Evolutionary conservation across 2,797 vertebrate species (phyloP), one percentile per base, ranked within the genome.

Genomic region (Ctenopoma kingsleyae): DNA sequence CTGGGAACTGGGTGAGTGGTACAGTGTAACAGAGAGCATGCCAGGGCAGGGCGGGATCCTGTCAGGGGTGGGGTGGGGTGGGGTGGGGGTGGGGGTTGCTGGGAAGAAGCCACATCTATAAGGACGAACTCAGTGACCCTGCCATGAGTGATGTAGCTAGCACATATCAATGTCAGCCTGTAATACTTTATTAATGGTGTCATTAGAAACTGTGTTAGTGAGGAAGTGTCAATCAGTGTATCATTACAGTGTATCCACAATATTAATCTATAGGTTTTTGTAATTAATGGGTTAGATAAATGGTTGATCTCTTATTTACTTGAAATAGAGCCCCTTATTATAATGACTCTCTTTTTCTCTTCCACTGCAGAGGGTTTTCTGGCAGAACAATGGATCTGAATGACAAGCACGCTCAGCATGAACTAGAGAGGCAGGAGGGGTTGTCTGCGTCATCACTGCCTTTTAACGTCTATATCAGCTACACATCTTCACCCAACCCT

Each of bases 161-260:
- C 62, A 70, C 74, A 76, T 72, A 25, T 51, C 38, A n/a, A 63
- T 78, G 79, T 76, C 76, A 52, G 69, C 35, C 20, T 20, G 67
- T 71, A 84, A 83, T 89, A 69, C 85, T 89, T 90, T 86, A 88
- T 88, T 89, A 86, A 90, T 80, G 62, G 64, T 23, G 38, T 76
- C 76, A 85, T 90, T 89, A 85, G 63, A 78, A 68, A 68, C 36
- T 56, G 74, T 57, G 53, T 67, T 40, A 41, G 27, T 48, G 57
- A 49, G 68, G 22, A 44, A 75, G 35, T 41, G 65, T 83, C 64
- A 41, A 48, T 77, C 47, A 47, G 9, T 23, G 27, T 50, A 23
- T n/a, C 1, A n/a, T 22, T 19, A 43, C 17, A 51, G 13, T 17
- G 47, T 36, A 41, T 57, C 64, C 25, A 4, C 8, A 48, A 47